A percentile compares a stretch with the other conserved stretches of the same genome.
Conservation (phyloP, 1,140 invertebrate species). For the Trichoplusia ni region DNA sequence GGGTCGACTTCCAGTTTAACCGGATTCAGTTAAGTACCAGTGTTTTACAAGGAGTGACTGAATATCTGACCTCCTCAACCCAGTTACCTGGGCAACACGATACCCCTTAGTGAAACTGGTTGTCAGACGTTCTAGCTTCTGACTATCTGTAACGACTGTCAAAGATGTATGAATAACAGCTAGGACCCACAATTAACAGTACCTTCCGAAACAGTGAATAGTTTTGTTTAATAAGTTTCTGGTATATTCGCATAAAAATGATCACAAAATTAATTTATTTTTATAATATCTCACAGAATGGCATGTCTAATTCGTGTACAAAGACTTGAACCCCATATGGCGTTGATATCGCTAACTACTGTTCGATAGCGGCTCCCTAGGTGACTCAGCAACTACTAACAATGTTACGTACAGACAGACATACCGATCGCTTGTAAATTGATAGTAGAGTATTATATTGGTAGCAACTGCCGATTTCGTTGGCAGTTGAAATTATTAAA, state of each 20-base stretch:
- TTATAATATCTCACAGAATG: slow-evolving; percentile 15
- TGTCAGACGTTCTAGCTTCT: too few relatives aligned
- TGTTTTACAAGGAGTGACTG: too few relatives aligned
- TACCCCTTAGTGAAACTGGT: too few relatives aligned
- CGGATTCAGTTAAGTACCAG: too few relatives aligned
- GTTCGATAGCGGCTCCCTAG: slow-evolving; percentile 52
- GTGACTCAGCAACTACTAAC: slow-evolving; percentile 58
- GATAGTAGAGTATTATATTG: slow-evolving; percentile 9
- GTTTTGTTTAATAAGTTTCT: too few relatives aligned
- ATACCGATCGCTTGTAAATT: slow-evolving; percentile 16
- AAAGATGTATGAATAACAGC: too few relatives aligned
- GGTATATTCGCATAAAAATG: background rate
- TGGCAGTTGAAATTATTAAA: background rate
- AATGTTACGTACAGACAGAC: slow-evolving; percentile 28
- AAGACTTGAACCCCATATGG: slow-evolving; percentile 42
- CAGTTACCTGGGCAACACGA: too few relatives aligned
- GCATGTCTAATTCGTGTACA: slow-evolving; percentile 29
- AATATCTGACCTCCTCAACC: too few relatives aligned
- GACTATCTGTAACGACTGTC: too few relatives aligned
- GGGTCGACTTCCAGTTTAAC: too few relatives aligned
- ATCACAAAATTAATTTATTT: slow-evolving; percentile 5
- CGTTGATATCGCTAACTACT: slow-evolving; percentile 55
- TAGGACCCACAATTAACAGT: too few relatives aligned
- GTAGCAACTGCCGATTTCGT: slow-evolving; percentile 10
- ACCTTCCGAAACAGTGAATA: too few relatives aligned